These are phyloP conservation scores for Vimba vimba DNA, from an alignment of 2,113 vertebrate species.

Conservation along the genomic window DNA sequence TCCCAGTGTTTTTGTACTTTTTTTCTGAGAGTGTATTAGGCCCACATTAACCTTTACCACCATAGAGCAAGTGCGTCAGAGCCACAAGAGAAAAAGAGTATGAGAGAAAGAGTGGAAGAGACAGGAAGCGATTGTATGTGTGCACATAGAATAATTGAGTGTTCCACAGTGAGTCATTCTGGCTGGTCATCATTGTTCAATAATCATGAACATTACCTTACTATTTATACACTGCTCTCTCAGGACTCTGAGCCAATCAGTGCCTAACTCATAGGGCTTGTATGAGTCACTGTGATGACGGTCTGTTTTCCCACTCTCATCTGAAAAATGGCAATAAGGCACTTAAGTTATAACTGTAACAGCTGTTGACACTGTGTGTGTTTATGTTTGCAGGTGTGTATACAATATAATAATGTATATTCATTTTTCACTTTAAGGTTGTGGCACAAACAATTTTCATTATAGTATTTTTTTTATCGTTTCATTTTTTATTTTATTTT, in stretches of 20 bases:
- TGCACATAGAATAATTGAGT: slow-evolving; percentile 39
- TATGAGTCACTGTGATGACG: slow-evolving; percentile 62
- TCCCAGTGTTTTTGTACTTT: slow-evolving; percentile 3
- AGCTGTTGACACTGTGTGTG: neutral
- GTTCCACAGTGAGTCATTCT: slow-evolving; percentile 63
- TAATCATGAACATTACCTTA: slow-evolving; percentile 60
- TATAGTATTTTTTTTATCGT: neutral
- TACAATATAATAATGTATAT: neutral
- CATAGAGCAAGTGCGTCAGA: slow-evolving; percentile 21
- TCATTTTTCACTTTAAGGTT: neutral
- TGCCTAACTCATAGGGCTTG: slow-evolving; percentile 19
- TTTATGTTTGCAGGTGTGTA: neutral
- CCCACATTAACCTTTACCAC: slow-evolving; percentile 39
- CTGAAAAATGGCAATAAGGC: neutral
- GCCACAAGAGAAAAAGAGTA: slow-evolving; percentile 6
- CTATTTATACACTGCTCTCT: slow-evolving; percentile 55
- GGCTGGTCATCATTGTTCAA: slow-evolving; percentile 48
- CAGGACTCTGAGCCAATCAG: slow-evolving; percentile 35
- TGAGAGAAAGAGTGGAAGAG: slow-evolving; percentile 2
- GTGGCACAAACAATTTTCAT: neutral
- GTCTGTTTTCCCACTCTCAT: slow-evolving; percentile 17
- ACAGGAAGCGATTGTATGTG: slow-evolving; percentile 24
- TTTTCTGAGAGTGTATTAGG: slow-evolving; percentile 22
- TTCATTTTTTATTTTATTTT: neutral
- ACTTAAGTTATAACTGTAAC: neutral